Evolutionary conservation across 2,888 invertebrate genomes (phyloP), one percentile per base, ranked within the genome.

Genomic region (Drosophila sordidula): DNA sequence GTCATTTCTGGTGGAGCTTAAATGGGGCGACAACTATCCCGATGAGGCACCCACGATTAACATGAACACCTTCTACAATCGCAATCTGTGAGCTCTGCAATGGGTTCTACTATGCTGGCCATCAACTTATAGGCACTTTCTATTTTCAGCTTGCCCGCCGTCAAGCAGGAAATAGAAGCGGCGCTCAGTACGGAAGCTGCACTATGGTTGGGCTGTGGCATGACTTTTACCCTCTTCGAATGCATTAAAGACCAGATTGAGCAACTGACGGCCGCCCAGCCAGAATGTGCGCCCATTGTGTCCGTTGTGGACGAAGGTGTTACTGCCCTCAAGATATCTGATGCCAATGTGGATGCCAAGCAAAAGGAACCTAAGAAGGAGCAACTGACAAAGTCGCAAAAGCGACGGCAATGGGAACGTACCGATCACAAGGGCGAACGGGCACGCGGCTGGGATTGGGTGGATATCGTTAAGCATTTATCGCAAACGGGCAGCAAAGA

Each of bases 221-320:
- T 98, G 98, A 98, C 98, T 0, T 99, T 97, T 90, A 97, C 98
- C 0, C 92, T 99, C 55, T 97, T 99, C 91, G 98, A 99, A 92
- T 97, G 95, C 91, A 93, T 97, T 14, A 97, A 97, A 91, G 98
- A 98, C 90, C 95, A 95, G 87, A 93, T 95, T 34, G 92, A 95
- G 0, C 95, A 96, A 54, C 91, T 98, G 55, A 93, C 97, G 8
- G 93, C 93, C 0, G 94, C 94, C 1, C 97, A 98, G 91, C 95
- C 96, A 0, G 95, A 96, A 12, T 69, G 70, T 54, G 80, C 74
- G 0, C 77, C 88, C 22, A 47, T 72, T 4, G 56, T 90, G 2
- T 85, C 89, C 29, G 38, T 82, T 59, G 63, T 90, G 5, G 90
- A 92, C 34, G 85, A 78, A 4, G 88, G 86, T 3, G 85, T 91